These are phyloP conservation scores for Trichacis sp. DNA, from an alignment of 2,888 invertebrate species.

Conservation along the genomic window DNA sequence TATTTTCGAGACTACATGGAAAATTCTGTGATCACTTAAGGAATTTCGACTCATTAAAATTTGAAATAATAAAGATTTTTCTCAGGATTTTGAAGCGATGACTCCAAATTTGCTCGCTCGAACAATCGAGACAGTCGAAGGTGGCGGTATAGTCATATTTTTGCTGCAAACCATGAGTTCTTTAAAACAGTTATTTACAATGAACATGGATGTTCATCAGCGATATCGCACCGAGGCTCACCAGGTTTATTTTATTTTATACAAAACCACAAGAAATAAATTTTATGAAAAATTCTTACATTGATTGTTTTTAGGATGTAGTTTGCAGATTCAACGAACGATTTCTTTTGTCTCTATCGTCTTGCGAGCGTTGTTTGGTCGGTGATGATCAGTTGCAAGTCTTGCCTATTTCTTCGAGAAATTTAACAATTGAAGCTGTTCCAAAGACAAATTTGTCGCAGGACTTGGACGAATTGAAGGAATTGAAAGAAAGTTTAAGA, in stretches of 20 bases:
- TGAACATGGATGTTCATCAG: conserved; percentile 99
- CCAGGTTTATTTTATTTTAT: conserved; percentile 84
- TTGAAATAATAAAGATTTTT: no score
- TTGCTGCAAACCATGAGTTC: conserved; percentile 88
- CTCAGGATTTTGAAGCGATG: conserved; percentile 96
- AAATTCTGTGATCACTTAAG: no score
- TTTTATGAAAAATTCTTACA: no score
- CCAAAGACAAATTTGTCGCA: conserved; percentile 71
- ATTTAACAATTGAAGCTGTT: conserved; percentile 83
- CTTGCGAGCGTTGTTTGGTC: conserved; percentile 76
- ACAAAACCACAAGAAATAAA: no score
- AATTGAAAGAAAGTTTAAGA: conserved; percentile 84
- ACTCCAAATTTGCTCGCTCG: conserved; percentile 97
- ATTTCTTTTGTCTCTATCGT: conserved; percentile 90
- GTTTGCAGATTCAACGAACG: conserved; percentile 74
- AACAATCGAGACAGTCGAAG: conserved; percentile 98
- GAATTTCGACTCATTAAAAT: no score
- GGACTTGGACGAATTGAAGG: conserved; percentile 75
- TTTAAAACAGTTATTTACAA: conserved; percentile 92
- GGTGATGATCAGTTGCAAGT: conserved; percentile 72
- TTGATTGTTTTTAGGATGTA: conserved; percentile 15
- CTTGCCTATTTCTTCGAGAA: conserved; percentile 91
- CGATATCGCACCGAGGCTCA: conserved; percentile 95
- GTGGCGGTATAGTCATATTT: conserved; percentile 92
- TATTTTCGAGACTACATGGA: no score